Percentiles rank a stretch among this genome's conserved stretches.
Conservation (phyloP, 1,140 invertebrate species). For the Pissodes strobi region DNA sequence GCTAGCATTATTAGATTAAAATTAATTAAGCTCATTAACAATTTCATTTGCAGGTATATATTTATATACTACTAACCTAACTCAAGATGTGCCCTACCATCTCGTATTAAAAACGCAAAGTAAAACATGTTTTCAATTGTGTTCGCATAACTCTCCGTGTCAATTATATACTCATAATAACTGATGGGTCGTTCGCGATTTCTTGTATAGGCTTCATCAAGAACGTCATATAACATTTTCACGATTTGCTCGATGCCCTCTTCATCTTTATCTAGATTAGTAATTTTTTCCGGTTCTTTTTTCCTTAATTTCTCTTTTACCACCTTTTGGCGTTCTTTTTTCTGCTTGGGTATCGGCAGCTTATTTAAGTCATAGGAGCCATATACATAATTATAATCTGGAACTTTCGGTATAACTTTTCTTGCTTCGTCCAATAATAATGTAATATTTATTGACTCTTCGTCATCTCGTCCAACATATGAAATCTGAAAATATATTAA, state of each 20-base stretch:
- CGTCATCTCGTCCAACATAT: conserved; percentile 44
- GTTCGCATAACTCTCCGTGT: conserved; percentile 68
- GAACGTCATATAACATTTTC: conserved; percentile 52
- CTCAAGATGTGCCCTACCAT: conserved; percentile 60
- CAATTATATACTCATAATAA: conserved; percentile 70
- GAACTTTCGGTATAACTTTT: conserved; percentile 45
- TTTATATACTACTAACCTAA: conserved; percentile 61
- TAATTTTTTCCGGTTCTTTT: conserved; percentile 50
- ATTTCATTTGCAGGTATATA: no score
- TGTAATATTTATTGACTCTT: conserved; percentile 26
- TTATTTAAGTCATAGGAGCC: conserved; percentile 57
- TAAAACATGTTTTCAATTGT: conserved; percentile 78
- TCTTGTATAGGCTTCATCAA: conserved; percentile 54
- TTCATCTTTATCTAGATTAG: conserved; percentile 55
- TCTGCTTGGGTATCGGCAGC: conserved; percentile 47
- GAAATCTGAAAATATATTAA: conserved; percentile 9
- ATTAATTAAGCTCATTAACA: no score
- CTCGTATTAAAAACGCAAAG: conserved; percentile 69
- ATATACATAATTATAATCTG: conserved; percentile 52
- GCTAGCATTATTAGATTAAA: no score
- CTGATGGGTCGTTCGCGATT: conserved; percentile 59
- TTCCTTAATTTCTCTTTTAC: conserved; percentile 48
- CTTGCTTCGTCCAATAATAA: conserved; percentile 50
- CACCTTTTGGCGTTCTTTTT: conserved; percentile 47
- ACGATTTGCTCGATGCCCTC: conserved; percentile 57